A percentile compares a stretch with the other conserved stretches of the same genome.
phyloP scores from a whole-genome alignment of 2,797 vertebrate species.

The Sciurus vulgaris region DNA sequence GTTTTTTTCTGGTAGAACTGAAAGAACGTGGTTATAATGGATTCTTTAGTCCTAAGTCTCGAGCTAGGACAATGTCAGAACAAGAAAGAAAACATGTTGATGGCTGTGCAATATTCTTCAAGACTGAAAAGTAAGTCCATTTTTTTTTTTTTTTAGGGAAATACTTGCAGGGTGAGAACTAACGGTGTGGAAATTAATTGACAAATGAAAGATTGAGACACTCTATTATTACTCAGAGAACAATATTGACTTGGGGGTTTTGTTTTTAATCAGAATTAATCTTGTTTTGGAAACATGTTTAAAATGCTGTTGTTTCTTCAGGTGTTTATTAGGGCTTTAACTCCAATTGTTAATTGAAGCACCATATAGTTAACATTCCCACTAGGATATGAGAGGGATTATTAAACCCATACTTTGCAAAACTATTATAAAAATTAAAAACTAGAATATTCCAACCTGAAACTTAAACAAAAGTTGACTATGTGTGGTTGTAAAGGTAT shows the following conservation, averaged over 20 bases:
- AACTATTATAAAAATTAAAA: conserved; percentile 61
- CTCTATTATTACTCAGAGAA: not conserved
- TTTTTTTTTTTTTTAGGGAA: conserved; percentile 51
- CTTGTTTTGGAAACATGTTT: conserved; percentile 50
- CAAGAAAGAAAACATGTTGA: conserved; percentile 98
- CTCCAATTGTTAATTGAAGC: conserved; percentile 67
- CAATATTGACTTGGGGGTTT: not conserved
- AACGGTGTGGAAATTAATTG: not conserved
- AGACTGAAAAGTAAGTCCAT: conserved; percentile 94
- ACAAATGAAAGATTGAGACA: conserved; percentile 44
- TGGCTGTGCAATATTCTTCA: conserved; percentile 98
- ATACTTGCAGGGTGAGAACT: not conserved
- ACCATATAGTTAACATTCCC: conserved; percentile 26
- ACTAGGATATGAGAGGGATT: not conserved
- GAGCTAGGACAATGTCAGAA: conserved; percentile 98
- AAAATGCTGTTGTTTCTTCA: conserved; percentile 74
- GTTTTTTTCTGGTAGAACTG: conserved; percentile 96
- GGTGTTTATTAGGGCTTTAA: conserved; percentile 66
- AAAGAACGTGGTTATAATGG: conserved; percentile 98
- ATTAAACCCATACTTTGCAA: conserved; percentile 47
- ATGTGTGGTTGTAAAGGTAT: conserved; percentile 44
- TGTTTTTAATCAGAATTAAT: conserved; percentile 57
- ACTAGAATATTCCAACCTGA: conserved; percentile 57
- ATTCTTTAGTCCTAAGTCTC: conserved; percentile 98
- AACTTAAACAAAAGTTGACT: conserved; percentile 60